Evolutionary conservation across 1,140 invertebrate species (phyloP).

Genomic region (Nixonia krombeini): DNA sequence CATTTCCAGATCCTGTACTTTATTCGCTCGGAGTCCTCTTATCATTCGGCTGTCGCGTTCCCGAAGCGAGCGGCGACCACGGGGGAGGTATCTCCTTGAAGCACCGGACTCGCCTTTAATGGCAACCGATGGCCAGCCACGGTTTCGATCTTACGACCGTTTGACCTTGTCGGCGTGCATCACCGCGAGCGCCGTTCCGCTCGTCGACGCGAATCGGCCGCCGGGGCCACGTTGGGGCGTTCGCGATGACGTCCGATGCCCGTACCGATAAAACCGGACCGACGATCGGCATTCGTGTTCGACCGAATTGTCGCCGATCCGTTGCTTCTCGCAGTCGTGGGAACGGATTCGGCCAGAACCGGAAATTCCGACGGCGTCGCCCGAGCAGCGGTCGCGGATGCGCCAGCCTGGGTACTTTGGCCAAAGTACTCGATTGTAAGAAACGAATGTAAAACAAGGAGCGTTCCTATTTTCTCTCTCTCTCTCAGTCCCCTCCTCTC

Average conservation of each 20-base stretch:
- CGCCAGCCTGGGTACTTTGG: slow-evolving; percentile 29
- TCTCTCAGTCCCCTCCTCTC: slow-evolving; percentile 22
- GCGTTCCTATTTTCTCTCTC: no score
- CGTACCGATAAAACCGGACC: no score
- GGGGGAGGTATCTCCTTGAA: background rate
- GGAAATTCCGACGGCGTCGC: slow-evolving; percentile 34
- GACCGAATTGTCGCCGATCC: no score
- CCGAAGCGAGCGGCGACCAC: background rate
- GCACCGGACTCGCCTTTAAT: background rate
- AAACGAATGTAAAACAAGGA: slow-evolving; percentile 4
- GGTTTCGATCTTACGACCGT: background rate
- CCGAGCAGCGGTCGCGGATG: slow-evolving; percentile 25
- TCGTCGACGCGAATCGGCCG: background rate
- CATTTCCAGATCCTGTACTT: background rate
- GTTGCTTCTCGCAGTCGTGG: no score
- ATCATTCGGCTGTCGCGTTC: background rate
- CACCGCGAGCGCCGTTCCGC: background rate
- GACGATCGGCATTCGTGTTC: no score
- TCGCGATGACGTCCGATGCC: background rate
- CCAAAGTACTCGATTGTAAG: slow-evolving; percentile 23
- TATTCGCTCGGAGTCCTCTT: background rate
- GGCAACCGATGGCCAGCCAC: background rate
- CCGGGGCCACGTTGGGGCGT: background rate
- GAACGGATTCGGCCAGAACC: slow-evolving; percentile 8
- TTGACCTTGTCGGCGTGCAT: slow-evolving; percentile 3